Base-by-base conservation (phyloP, 2,797 vertebrate species). In the Ptychobarbus kaznakovi region DNA sequence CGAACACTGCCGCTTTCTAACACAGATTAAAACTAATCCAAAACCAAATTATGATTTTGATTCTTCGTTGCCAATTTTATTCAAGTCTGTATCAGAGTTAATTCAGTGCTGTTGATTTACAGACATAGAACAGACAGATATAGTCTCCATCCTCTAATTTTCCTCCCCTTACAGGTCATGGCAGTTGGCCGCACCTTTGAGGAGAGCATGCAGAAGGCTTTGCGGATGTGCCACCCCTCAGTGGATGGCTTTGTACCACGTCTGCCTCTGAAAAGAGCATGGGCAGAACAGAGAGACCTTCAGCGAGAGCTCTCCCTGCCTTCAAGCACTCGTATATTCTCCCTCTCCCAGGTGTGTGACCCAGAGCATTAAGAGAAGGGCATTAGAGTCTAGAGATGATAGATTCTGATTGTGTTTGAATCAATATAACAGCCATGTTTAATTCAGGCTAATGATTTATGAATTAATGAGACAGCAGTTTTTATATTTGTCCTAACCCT, bases 161-260 rank as follows among this genome's bases (percentile, higher is more conserved):
- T 51, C 6, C 4, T n/a, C 20, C 44, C 11, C 2, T 68, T 32
- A 84, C 91, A 99, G 98, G 97, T 98, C 86, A 98, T 98, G 97
- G 97, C 97, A 6, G 94, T 98, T 6, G 98, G 97, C 2, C 96
- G 97, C 46, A 97, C 97, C 0, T 98, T 99, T 88, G 97, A 99
- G 86, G 98, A 98, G 92, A 98, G 97, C 89, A 94, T 99, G 87
- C 98, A 99, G 90, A 99, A 99, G 90, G 97, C 97, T 79, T 92
- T 99, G 88, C 94, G 97, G 86, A 99, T 99, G 97, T 99, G 97
- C 88, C 97, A 99, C 88, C 97, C 97, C 0, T 97, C 97, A 1
- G 94, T 97, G 66, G 96, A 97, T 72, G 97, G 97, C 73, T 99
- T 99, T 81, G 92, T 96, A 73, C 90, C 98, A 10, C 92, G 83